Evolutionary conservation across 2,113 vertebrate genomes (phyloP).

Genomic region (Desmodus rotundus): DNA sequence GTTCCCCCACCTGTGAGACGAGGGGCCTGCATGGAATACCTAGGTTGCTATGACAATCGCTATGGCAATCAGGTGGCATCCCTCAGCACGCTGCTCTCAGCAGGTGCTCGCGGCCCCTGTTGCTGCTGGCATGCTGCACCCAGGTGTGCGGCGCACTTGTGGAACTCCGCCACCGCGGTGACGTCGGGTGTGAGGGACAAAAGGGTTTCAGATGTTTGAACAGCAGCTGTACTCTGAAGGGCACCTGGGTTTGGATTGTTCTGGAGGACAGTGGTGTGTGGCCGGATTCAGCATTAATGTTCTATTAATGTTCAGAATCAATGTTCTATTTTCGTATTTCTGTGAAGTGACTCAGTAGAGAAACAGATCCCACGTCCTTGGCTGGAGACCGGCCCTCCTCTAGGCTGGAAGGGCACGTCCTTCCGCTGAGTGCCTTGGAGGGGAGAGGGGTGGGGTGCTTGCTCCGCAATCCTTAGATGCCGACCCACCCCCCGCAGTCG

Average conservation of each 20-base stretch:
- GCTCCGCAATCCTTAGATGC: background rate
- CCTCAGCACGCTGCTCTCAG: rapidly evolving
- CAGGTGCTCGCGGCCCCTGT: rapidly evolving
- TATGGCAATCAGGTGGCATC: too few relatives aligned
- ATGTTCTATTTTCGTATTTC: background rate
- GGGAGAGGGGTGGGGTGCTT: background rate
- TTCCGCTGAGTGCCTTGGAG: background rate
- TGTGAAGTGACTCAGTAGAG: background rate
- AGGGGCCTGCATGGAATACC: rapidly evolving
- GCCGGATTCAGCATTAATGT: background rate
- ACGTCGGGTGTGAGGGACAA: rapidly evolving
- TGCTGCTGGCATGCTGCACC: rapidly evolving
- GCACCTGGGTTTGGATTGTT: rapidly evolving
- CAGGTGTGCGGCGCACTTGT: rapidly evolving
- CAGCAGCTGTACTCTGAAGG: too few relatives aligned
- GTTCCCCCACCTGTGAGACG: background rate
- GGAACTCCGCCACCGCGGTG: rapidly evolving
- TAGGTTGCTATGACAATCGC: background rate
- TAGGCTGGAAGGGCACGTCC: background rate
- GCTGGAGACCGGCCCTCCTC: background rate
- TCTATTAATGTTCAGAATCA: too few relatives aligned
- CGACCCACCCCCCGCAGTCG: background rate
- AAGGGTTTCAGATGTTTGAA: rapidly evolving
- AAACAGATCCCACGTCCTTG: background rate
- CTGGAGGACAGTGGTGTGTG: rapidly evolving